phyloP scores from a whole-genome alignment of 2,888 invertebrate species.

The Clivina fossor region DNA sequence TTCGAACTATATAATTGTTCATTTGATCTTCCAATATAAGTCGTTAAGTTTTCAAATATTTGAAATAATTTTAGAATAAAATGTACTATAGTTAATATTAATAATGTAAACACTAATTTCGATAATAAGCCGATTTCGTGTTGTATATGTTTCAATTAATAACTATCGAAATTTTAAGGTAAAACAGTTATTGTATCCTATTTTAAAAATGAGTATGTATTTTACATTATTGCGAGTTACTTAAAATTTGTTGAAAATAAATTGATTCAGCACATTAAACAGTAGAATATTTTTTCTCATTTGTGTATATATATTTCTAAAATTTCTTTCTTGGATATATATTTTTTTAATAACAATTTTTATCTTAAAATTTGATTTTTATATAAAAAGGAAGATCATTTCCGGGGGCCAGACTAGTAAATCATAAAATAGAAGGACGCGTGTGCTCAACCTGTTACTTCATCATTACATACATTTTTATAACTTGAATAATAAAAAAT shows the following conservation, averaged over 20 bases:
- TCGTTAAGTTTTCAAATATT: conserved; percentile 29
- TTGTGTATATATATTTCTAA: too few relatives aligned
- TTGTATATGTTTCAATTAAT: too few relatives aligned
- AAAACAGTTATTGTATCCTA: too few relatives aligned
- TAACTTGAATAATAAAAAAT: too few relatives aligned
- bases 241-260: neutral
- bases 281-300: neutral
- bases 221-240: too few relatives aligned
- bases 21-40: conserved; percentile 31
- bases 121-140: neutral
- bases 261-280: neutral
- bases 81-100: conserved; percentile 13
- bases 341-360: neutral
- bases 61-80: conserved; percentile 27
- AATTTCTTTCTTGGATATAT: too few relatives aligned
- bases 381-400: conserved; percentile 17
- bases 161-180: too few relatives aligned
- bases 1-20: conserved; percentile 10
- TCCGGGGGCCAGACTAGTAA: conserved; percentile 22
- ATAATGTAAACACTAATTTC: conserved; percentile 2
- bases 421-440: conserved; percentile 5
- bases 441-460: conserved; percentile 28
- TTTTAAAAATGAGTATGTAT: too few relatives aligned
- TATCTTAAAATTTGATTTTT: neutral
- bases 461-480: too few relatives aligned